Evolutionary conservation across 2,113 vertebrate genomes (phyloP).

Genomic region (Piaya cayana): DNA sequence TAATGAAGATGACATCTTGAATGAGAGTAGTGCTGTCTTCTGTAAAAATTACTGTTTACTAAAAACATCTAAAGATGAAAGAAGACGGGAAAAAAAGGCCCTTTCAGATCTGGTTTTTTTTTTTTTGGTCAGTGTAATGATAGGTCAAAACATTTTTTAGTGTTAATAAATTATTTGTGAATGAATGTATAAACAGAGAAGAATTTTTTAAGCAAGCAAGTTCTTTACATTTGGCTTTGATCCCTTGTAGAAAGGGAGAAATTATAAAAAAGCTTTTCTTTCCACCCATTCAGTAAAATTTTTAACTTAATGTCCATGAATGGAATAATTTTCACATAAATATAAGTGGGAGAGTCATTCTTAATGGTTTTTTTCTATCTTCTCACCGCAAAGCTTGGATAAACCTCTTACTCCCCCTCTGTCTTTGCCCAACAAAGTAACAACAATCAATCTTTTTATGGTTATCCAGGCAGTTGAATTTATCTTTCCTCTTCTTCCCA

Average conservation of each 20-base stretch:
- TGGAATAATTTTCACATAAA: background rate
- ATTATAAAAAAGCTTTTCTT: background rate
- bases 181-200: background rate
- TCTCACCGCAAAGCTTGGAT: background rate
- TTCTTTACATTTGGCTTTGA: background rate
- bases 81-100: background rate
- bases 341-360: background rate
- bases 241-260: background rate
- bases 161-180: background rate
- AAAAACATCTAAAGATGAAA: background rate
- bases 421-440: background rate
- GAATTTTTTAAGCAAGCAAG: background rate
- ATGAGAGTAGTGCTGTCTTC: background rate
- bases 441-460: slow-evolving; percentile 1
- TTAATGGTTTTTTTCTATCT: background rate
- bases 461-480: slow-evolving; percentile 5
- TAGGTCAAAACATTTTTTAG: background rate
- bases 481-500: background rate
- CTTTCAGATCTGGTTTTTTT: background rate
- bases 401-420: background rate
- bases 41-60: background rate
- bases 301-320: background rate
- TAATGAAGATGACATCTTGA: background rate
- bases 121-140: background rate
- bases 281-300: background rate